Evolutionary conservation across 2,113 vertebrate genomes (phyloP).

Genomic region (Synodontis membranacea): DNA sequence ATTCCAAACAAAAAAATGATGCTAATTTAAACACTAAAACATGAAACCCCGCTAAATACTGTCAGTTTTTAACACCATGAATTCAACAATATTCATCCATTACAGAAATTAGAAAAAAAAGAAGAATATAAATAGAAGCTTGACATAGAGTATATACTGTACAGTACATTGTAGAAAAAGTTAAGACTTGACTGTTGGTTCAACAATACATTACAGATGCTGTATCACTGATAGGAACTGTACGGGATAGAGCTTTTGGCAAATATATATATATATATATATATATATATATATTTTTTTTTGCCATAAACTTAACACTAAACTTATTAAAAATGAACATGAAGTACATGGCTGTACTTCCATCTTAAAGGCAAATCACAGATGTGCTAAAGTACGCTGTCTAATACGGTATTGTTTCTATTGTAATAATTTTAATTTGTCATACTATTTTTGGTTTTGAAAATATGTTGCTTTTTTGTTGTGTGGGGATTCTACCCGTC

Average conservation of each 20-base stretch:
- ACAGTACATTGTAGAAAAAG: not conserved
- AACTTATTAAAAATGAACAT: not conserved
- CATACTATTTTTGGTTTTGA: not conserved
- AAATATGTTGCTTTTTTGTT: no score
- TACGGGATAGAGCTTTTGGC: not conserved
- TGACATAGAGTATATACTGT: not conserved
- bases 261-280: no score
- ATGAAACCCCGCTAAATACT: not conserved
- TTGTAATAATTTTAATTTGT: not conserved
- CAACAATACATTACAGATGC: not conserved
- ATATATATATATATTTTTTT: no score
- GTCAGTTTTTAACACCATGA: not conserved
- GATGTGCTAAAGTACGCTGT: not conserved
- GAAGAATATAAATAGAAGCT: not conserved
- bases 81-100: not conserved
- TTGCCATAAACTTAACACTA: not conserved
- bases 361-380: not conserved
- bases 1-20: not conserved
- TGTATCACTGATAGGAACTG: not conserved
- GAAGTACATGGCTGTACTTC: not conserved
- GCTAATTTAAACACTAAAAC: not conserved
- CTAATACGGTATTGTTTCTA: not conserved
- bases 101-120: not conserved
- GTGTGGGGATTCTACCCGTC: no score
- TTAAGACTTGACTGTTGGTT: not conserved